Percentiles rank a stretch among this genome's conserved stretches.
These are phyloP conservation scores for Orientallactaga sibirica DNA, from an alignment of 2,797 vertebrate species.

Conservation along the genomic window DNA sequence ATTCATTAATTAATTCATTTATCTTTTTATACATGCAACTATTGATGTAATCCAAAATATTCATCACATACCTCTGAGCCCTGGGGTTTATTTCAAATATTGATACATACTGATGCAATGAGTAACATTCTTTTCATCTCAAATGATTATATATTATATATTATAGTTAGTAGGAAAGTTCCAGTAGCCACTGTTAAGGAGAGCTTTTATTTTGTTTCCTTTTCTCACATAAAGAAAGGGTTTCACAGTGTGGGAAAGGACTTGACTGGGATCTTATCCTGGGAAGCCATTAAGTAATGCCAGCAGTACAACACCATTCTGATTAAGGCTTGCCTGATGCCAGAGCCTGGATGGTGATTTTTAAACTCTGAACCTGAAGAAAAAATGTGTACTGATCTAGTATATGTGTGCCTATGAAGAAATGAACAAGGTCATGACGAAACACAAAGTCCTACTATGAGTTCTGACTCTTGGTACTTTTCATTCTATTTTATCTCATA, in stretches of 20 bases:
- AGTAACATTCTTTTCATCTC: neutral
- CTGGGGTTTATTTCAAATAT: neutral
- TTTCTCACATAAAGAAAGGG: neutral
- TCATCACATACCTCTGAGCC: neutral
- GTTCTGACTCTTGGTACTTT: neutral
- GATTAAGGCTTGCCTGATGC: neutral
- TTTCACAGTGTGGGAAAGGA: neutral
- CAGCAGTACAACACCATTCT: neutral
- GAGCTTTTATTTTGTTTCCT: constrained; percentile 32
- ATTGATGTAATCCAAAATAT: neutral
- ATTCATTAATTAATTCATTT: neutral
- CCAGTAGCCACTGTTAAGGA: neutral
- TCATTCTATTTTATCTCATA: neutral
- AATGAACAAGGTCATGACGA: neutral
- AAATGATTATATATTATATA: neutral
- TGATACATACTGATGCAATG: neutral
- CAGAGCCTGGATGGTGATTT: neutral
- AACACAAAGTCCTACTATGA: neutral
- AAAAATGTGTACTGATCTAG: neutral
- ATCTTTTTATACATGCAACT: neutral
- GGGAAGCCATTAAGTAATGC: neutral
- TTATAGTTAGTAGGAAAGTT: neutral
- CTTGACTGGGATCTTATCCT: neutral
- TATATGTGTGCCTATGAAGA: neutral
- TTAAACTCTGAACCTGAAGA: neutral